Evolutionary conservation across 2,113 vertebrate genomes (phyloP).

Genomic region (Saccopteryx leptura): DNA sequence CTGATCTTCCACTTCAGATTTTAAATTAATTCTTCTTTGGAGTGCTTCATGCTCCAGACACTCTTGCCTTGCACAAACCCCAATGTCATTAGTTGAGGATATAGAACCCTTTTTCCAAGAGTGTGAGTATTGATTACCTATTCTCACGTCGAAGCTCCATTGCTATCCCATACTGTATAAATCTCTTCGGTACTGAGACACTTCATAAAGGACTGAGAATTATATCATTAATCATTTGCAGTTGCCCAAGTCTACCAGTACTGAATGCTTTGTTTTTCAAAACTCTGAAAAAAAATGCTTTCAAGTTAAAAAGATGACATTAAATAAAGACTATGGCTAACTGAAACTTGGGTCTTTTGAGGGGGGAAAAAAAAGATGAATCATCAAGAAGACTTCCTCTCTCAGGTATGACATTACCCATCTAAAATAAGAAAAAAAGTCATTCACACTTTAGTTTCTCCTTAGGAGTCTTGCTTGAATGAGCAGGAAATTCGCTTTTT

Average conservation of each 20-base stretch:
- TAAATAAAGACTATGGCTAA: conserved; percentile 83
- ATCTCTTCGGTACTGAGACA: conserved; percentile 85
- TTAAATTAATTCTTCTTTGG: conserved; percentile 94
- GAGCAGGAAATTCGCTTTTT: not conserved
- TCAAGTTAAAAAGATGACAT: conserved; percentile 86
- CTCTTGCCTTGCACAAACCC: conserved; percentile 88
- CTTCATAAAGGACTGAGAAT: conserved; percentile 88
- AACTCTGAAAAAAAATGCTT: conserved; percentile 89
- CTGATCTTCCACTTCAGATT: conserved; percentile 93
- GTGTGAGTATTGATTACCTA: conserved; percentile 89
- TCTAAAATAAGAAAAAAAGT: conserved; percentile 54
- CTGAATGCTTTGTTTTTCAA: conserved; percentile 87
- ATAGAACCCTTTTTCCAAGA: conserved; percentile 89
- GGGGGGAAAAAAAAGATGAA: not conserved
- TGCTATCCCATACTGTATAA: conserved; percentile 87
- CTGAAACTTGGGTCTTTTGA: conserved; percentile 60
- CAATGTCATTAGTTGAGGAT: conserved; percentile 91
- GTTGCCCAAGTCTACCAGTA: conserved; percentile 83
- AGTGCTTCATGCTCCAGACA: conserved; percentile 91
- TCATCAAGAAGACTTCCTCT: conserved; percentile 26
- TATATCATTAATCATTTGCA: conserved; percentile 88
- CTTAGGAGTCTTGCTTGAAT: not conserved
- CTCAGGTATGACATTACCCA: conserved; percentile 55
- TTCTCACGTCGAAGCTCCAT: conserved; percentile 85
- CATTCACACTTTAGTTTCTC: conserved; percentile 66